A percentile compares a stretch with the other conserved stretches of the same genome.
Evolutionary conservation across 2,113 vertebrate species (phyloP).

Genomic region (Sapayoa aenigma): DNA sequence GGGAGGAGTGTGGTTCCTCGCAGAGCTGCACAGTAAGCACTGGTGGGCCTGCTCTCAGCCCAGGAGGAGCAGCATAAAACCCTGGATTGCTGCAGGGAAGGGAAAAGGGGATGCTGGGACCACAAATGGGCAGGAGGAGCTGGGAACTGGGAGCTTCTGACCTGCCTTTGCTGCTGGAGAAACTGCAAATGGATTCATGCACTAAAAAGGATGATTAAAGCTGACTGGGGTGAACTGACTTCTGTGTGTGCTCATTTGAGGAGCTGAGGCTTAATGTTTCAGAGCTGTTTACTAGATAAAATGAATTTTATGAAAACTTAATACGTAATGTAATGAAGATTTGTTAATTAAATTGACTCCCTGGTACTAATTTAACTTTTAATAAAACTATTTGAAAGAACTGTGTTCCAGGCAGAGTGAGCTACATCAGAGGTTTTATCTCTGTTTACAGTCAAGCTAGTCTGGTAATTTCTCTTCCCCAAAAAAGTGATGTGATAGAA

Average conservation of each 20-base stretch:
- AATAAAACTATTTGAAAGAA: neutral
- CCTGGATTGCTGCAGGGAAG: neutral
- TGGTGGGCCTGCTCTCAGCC: neutral
- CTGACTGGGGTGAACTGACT: neutral
- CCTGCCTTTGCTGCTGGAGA: neutral
- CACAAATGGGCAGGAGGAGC: neutral
- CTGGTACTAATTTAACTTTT: slow-evolving; percentile 1
- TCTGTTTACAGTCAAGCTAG: neutral
- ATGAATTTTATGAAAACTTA: neutral
- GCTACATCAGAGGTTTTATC: neutral
- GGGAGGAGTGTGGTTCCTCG: neutral
- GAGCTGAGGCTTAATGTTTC: neutral
- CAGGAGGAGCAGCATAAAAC: neutral
- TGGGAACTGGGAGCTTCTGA: fast-evolving
- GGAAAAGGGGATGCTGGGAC: neutral
- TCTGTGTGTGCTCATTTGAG: neutral
- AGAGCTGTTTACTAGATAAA: neutral
- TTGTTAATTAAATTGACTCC: neutral
- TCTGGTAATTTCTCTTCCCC: neutral
- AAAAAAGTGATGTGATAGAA: neutral
- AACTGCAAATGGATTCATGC: neutral
- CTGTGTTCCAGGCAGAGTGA: neutral
- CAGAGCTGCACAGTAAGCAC: neutral
- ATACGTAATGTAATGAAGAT: neutral
- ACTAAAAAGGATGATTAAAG: neutral